Evolutionary conservation across 2,888 invertebrate species (phyloP).

Genomic region (Cyaniris semiargus): DNA sequence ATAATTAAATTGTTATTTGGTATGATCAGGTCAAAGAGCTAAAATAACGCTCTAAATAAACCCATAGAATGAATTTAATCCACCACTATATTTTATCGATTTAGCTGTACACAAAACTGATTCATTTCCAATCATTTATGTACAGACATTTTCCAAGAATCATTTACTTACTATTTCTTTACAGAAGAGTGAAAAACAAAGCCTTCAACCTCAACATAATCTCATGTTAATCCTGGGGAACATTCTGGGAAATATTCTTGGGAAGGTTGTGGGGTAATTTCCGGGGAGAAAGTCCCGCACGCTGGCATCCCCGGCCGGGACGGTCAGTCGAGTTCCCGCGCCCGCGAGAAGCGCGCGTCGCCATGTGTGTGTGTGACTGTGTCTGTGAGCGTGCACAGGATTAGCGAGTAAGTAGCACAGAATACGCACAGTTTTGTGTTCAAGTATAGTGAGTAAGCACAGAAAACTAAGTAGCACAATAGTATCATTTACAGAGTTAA

Average conservation of each 20-base stretch:
- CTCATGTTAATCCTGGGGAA: background rate
- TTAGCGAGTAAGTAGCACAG: slow-evolving; percentile 17
- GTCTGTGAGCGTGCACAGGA: slow-evolving; percentile 22
- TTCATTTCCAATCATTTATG: no score
- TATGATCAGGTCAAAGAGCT: no score
- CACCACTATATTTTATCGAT: no score
- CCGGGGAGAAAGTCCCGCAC: slow-evolving; percentile 41
- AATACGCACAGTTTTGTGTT: background rate
- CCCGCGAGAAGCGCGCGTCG: slow-evolving; percentile 54
- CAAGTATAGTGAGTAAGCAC: background rate
- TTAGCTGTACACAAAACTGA: no score
- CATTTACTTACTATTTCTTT: no score
- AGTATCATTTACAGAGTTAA: no score
- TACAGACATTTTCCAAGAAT: no score
- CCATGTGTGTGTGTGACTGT: slow-evolving; percentile 31
- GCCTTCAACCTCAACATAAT: no score
- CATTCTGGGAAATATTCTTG: slow-evolving; percentile 6
- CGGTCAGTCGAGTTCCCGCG: slow-evolving; percentile 70
- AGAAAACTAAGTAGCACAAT: background rate
- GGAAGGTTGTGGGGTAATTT: slow-evolving; percentile 16
- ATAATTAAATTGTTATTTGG: no score
- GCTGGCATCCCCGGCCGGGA: slow-evolving; percentile 56
- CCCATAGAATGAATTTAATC: no score
- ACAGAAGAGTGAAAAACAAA: no score
- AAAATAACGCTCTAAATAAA: no score